Evolutionary conservation across 2,113 vertebrate species (phyloP), one percentile per base, ranked within the genome.

Genomic region (Stercorarius parasiticus): DNA sequence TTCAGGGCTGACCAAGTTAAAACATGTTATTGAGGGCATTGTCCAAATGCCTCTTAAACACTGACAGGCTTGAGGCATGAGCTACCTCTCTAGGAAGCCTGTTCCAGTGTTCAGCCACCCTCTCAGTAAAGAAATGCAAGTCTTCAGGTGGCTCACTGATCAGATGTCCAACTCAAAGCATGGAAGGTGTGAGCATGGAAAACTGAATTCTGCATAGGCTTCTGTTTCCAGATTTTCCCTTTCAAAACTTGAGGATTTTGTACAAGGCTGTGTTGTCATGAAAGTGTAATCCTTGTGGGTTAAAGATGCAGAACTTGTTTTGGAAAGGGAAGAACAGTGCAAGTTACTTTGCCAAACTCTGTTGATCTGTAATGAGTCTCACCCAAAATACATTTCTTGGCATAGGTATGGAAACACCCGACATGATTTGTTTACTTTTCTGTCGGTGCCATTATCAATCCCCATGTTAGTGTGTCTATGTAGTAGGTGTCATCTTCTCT

Each of bases 381-480:
- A 10, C 55, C 64, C 42, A 17, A 73, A 70, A 61, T 50, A 27
- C 18, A 4, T 47, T 69, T 88, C 23, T 76, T 0, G 0, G 7
- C 17, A 1, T 62, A 32, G n/a, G 12, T 62, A 36, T 10, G 13
- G 20, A 58, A 83, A n/a, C 11, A 6, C 29, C 69, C 42, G 5
- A 7, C 2, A 0, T 27, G 17, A 18, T 42, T 10, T 9, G 10
- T 67, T 36, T 53, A 20, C 2, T 64, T 9, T 65, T 62, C 36
- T 82, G 16, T 20, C 5, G 64, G 27, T 84, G 47, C 27, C 5
- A 4, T 64, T 50, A 3, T 14, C 14, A 14, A 76, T 74, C 16
- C 20, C 20, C 1, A 0, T 11, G 6, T 67, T 76, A 29, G 2
- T 82, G 26, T 82, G 21, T 43, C 42, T 53, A 1, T 3, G 2